Evolutionary conservation across 2,113 vertebrate species (phyloP).

Genomic region (Saiga tatarica): DNA sequence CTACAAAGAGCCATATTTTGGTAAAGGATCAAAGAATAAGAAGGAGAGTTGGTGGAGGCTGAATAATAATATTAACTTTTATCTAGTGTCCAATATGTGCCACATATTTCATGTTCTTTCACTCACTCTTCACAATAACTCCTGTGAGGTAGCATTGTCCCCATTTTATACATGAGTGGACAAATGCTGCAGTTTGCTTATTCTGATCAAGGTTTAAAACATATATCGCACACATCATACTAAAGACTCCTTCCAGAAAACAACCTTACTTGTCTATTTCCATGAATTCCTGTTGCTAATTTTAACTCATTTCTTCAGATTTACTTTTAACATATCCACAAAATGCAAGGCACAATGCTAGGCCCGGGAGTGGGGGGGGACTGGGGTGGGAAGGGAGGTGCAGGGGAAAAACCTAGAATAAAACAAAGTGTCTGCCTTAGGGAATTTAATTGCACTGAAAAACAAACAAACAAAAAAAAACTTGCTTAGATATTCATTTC

Average conservation of each 20-base stretch:
- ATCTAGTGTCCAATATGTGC: neutral
- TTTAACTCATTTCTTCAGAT: neutral
- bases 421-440: constrained; percentile 5
- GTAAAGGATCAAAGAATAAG: neutral
- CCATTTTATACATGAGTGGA: neutral
- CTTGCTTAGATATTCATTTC: constrained; percentile 63
- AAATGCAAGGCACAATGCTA: constrained; percentile 17
- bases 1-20: neutral
- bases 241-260: neutral
- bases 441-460: constrained; percentile 49
- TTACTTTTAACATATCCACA: neutral
- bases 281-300: neutral
- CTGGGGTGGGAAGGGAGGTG: too few relatives aligned
- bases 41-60: fast-evolving
- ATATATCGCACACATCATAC: neutral
- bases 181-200: neutral
- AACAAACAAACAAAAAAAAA: constrained; percentile 47
- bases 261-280: neutral
- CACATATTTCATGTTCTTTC: neutral
- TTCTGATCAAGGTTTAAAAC: neutral
- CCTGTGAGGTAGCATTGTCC: neutral
- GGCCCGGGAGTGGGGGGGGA: neutral
- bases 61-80: neutral
- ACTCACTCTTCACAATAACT: neutral
- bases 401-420: neutral